Percentiles rank a stretch among this genome's conserved stretches.
These are phyloP conservation scores for Moxostoma hubbsi DNA, from an alignment of 2,797 vertebrate species.

Conservation along the genomic window DNA sequence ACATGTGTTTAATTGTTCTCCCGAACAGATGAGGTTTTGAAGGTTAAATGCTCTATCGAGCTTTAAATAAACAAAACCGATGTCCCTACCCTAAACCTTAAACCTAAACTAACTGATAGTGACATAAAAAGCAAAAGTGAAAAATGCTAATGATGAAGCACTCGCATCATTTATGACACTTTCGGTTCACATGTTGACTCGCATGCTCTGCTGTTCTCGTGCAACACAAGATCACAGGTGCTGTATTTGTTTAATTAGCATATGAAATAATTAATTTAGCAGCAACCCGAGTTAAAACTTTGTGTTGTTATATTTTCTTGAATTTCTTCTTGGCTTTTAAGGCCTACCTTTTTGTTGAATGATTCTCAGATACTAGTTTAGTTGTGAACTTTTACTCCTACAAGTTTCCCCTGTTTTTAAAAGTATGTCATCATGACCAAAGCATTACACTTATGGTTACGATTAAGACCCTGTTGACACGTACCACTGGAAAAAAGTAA, in stretches of 20 bases:
- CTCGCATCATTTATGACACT: too few relatives aligned
- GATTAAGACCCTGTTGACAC: constrained; percentile 22
- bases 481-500: background rate
- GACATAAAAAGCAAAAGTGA: too few relatives aligned
- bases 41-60: too few relatives aligned
- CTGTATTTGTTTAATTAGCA: background rate
- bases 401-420: background rate
- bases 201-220: too few relatives aligned
- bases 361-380: constrained; percentile 4
- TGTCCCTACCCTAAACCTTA: too few relatives aligned
- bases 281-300: background rate
- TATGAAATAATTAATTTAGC: background rate
- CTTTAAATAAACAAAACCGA: too few relatives aligned
- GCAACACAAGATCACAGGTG: too few relatives aligned
- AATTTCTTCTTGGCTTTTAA: background rate
- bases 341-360: background rate
- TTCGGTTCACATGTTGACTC: too few relatives aligned
- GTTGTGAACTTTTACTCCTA: background rate
- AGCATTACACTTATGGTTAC: background rate
- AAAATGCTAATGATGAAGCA: too few relatives aligned
- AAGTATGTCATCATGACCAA: constrained; percentile 24
- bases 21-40: too few relatives aligned
- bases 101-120: too few relatives aligned
- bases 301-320: background rate
- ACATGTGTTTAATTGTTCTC: too few relatives aligned